Evolutionary conservation across 2,888 invertebrate genomes (phyloP), one percentile per base, ranked within the genome.

Genomic region (Caradrina clavipalpis): DNA sequence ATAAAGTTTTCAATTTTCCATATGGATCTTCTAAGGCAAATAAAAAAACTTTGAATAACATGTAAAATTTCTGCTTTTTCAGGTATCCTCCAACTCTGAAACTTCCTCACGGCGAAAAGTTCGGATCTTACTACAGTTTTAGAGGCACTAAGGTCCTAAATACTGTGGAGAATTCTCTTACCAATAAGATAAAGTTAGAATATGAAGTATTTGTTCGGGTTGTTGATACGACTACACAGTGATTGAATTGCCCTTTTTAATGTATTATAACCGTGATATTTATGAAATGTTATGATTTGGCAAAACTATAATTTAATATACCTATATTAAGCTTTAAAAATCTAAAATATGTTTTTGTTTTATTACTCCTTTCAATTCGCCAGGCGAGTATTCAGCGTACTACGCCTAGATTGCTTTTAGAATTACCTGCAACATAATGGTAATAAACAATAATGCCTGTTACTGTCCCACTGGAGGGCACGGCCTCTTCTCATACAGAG

Each of bases 181-280:
- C 88, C 21, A 93, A 88, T 75, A 94, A 93, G 75, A 69, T 95
- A 47, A 95, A 94, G 80, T 84, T 95, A 67, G 92, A 95, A 73
- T 95, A 95, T 71, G 95, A 95, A 90, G 93, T 95, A 1, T 91
- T 92, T 69, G 93, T 94, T n/a, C 89, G 92, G 80, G 89, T 95
- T 7, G 92, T 94, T 0, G 94, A 95, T 65, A 73, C 73, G 2
- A 83, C 57, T 31, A 42, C 84, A 6, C 89, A 90, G 74, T 86
- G 85, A 81, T 76, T 42, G 31, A n/a, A 22, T 6, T 61, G n/a
- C 7, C 1, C 59, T 82, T 67, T 79, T 70, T 72, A 66, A 60
- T 68, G 55, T 69, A 69, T 62, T 26, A 68, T 73, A 80, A 66
- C 22, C 67, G 62, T 76, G 69, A 79, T 82, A 83, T 80, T 83